A percentile compares a stretch with the other conserved stretches of the same genome.
phyloP scores from a whole-genome alignment of 2,797 vertebrate genomes.

The Enteromius afrohamiltoni region DNA sequence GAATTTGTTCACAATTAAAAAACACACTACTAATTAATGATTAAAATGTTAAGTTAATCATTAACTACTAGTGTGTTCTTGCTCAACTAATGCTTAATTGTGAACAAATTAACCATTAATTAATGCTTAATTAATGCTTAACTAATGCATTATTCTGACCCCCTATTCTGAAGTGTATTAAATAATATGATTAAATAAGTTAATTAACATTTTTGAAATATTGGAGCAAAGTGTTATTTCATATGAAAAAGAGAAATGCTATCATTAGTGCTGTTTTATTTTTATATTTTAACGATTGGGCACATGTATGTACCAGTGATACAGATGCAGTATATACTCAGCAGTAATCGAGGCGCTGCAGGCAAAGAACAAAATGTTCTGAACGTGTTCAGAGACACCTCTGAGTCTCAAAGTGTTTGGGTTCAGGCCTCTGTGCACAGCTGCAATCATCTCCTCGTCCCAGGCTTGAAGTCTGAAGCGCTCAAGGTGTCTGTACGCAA shows the following conservation, averaged over 20 bases:
- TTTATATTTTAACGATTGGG: no score
- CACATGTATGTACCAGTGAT: not conserved
- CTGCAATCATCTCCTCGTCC: conserved; percentile 37
- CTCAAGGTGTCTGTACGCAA: not conserved
- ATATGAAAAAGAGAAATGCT: not conserved
- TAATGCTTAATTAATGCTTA: no score
- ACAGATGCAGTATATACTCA: not conserved
- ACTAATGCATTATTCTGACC: no score
- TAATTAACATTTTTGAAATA: not conserved
- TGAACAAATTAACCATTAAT: no score
- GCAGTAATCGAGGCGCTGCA: not conserved
- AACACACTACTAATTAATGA: no score
- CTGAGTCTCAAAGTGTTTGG: not conserved
- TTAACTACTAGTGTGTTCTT: no score
- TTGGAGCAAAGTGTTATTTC: not conserved
- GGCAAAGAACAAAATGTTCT: conserved; percentile 56
- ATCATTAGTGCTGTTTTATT: not conserved
- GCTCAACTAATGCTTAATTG: no score
- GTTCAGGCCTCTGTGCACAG: not conserved
- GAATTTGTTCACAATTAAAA: no score
- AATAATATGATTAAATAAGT: not conserved
- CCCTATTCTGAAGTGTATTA: no score
- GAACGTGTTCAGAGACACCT: not conserved
- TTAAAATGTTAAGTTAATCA: no score
- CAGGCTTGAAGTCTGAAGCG: not conserved